These are phyloP conservation scores for Molorchus minor DNA, from an alignment of 2,888 invertebrate genomes.

Conservation along the genomic window DNA sequence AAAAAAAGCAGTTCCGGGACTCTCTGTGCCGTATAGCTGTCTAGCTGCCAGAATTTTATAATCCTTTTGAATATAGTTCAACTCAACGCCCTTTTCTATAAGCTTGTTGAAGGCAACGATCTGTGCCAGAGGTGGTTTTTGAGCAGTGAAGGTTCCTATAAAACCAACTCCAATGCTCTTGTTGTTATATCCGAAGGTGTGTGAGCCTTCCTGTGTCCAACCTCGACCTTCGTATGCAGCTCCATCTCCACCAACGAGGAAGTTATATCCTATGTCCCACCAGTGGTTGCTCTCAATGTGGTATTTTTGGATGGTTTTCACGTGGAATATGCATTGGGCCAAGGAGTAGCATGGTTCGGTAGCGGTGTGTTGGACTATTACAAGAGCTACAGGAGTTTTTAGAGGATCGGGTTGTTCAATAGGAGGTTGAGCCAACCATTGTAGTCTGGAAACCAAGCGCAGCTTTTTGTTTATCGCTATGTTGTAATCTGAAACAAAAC, in stretches of 20 bases:
- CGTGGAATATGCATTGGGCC: slow-evolving; percentile 31
- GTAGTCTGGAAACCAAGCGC: slow-evolving; percentile 1
- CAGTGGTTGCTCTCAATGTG: slow-evolving; percentile 66
- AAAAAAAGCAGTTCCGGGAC: slow-evolving; percentile 66
- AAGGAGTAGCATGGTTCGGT: slow-evolving; percentile 68
- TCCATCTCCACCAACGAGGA: slow-evolving; percentile 68
- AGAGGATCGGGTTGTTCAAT: slow-evolving; percentile 43
- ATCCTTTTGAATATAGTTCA: slow-evolving; percentile 62
- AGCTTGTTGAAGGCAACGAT: slow-evolving; percentile 62
- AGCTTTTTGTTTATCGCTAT: slow-evolving; percentile 13
- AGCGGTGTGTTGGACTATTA: slow-evolving; percentile 74
- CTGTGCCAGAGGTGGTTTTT: slow-evolving; percentile 59
- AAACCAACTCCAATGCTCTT: slow-evolving; percentile 64
- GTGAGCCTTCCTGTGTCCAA: slow-evolving; percentile 66
- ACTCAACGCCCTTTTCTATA: slow-evolving; percentile 62
- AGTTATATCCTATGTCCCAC: slow-evolving; percentile 67
- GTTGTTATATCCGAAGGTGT: slow-evolving; percentile 65
- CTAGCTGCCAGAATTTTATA: slow-evolving; percentile 66
- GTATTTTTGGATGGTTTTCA: slow-evolving; percentile 59
- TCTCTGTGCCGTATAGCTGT: slow-evolving; percentile 65
- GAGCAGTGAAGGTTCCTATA: slow-evolving; percentile 65
- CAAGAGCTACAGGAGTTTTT: slow-evolving; percentile 65
- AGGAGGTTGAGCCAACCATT: slow-evolving; percentile 75
- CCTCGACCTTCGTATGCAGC: slow-evolving; percentile 68
- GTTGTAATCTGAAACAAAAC: slow-evolving; percentile 19